Conservation (phyloP, 2,113 vertebrate genomes). For the Lampris incognitus region DNA sequence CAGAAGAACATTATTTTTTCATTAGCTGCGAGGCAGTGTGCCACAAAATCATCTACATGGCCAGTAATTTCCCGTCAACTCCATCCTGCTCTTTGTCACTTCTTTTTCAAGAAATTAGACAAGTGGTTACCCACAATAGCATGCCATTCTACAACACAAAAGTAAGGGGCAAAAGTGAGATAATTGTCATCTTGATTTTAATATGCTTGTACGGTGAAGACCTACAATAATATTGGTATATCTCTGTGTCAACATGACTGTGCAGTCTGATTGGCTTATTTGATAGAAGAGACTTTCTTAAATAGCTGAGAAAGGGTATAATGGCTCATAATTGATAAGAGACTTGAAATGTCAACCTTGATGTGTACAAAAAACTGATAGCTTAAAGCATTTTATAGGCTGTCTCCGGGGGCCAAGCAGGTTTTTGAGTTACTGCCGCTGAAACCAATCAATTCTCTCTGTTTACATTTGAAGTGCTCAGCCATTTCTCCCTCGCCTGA, state of each 20-base stretch:
- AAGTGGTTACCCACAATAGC: neutral
- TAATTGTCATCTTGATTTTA: neutral
- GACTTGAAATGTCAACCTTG: slow-evolving; percentile 66
- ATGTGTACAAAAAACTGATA: slow-evolving; percentile 69
- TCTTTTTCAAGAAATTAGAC: no score
- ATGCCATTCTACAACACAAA: neutral
- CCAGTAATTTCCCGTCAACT: no score
- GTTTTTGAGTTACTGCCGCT: slow-evolving; percentile 70
- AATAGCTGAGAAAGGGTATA: slow-evolving; percentile 60
- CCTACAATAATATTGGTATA: neutral
- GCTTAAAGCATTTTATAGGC: slow-evolving; percentile 70
- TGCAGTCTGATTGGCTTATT: slow-evolving; percentile 53
- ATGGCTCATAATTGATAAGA: slow-evolving; percentile 71
- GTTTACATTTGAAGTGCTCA: slow-evolving; percentile 68
- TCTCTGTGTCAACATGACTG: slow-evolving; percentile 20
- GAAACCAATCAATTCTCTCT: slow-evolving; percentile 77
- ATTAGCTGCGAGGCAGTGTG: neutral
- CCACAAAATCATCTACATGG: neutral
- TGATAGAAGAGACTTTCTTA: slow-evolving; percentile 48
- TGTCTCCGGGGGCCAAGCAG: slow-evolving; percentile 64
- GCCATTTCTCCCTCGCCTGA: slow-evolving; percentile 62
- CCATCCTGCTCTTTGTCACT: no score
- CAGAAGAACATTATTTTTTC: slow-evolving; percentile 25
- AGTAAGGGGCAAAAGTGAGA: neutral
- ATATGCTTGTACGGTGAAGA: neutral